phyloP scores from a whole-genome alignment of 1,140 invertebrate genomes.

The Eueides isabella region DNA sequence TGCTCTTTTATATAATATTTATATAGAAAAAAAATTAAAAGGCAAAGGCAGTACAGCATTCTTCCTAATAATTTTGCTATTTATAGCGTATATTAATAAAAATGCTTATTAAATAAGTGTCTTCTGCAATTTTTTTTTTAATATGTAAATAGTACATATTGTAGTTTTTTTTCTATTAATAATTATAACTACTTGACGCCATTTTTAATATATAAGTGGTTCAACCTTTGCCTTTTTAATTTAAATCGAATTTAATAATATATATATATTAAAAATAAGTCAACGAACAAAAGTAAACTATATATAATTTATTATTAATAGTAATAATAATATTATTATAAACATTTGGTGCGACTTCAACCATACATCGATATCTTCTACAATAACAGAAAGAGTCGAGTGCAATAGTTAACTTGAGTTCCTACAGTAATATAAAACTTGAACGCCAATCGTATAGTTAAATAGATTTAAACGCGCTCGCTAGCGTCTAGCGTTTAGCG shows the following conservation, averaged over 20 bases:
- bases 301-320: conserved; percentile 5
- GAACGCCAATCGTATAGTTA: conserved; percentile 30
- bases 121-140: not conserved
- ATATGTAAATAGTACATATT: conserved; percentile 10
- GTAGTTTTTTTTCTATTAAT: not conserved
- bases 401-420: conserved; percentile 45
- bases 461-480: conserved; percentile 17
- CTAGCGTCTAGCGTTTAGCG: conserved; percentile 14
- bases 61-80: not conserved
- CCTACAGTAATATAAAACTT: conserved; percentile 35
- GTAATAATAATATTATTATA: not conserved
- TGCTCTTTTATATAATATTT: conserved; percentile 11
- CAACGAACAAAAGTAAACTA: conserved; percentile 3
- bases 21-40: conserved; percentile 5
- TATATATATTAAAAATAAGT: not conserved
- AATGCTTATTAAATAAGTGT: conserved; percentile 12
- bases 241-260: conserved; percentile 7
- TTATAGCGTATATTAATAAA: not conserved
- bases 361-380: conserved; percentile 6
- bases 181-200: not conserved
- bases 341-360: not conserved
- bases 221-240: conserved; percentile 1
- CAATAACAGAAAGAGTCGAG: conserved; percentile 20
- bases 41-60: not conserved
- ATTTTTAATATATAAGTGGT: not conserved